Percentiles rank a stretch among this genome's conserved stretches.
Conservation (phyloP, 2,113 vertebrate species). For the Drymodes brunneopygia region DNA sequence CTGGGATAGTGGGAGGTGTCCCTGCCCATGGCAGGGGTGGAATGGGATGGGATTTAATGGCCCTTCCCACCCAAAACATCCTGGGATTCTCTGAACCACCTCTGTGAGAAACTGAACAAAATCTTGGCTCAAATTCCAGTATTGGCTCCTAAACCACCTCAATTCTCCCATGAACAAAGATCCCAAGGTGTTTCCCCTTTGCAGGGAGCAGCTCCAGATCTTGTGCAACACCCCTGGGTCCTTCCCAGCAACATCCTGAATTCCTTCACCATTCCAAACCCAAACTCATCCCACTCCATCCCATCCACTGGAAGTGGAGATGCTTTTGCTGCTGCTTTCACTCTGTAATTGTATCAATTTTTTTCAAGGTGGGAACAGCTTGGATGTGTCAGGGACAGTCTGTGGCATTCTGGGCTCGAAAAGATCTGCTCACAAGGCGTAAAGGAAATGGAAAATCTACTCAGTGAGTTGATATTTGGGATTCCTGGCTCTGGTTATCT, state of each 20-base stretch:
- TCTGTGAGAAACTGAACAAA: background rate
- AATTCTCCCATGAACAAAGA: background rate
- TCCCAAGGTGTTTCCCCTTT: background rate
- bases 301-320: accelerated
- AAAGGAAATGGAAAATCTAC: background rate
- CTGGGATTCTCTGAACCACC: background rate
- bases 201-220: background rate
- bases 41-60: background rate
- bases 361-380: background rate
- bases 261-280: background rate
- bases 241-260: accelerated
- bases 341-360: background rate
- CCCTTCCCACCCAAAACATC: background rate
- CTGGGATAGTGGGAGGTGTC: background rate
- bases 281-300: background rate
- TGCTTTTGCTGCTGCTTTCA: background rate
- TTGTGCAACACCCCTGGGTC: background rate
- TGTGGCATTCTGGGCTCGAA: background rate
- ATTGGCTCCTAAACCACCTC: background rate
- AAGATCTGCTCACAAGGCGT: background rate
- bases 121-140: accelerated
- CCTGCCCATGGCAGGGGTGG: background rate
- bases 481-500: background rate
- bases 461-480: background rate
- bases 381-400: background rate